phyloP scores from a whole-genome alignment of 2,113 vertebrate species.

The Pseudopodoces humilis region DNA sequence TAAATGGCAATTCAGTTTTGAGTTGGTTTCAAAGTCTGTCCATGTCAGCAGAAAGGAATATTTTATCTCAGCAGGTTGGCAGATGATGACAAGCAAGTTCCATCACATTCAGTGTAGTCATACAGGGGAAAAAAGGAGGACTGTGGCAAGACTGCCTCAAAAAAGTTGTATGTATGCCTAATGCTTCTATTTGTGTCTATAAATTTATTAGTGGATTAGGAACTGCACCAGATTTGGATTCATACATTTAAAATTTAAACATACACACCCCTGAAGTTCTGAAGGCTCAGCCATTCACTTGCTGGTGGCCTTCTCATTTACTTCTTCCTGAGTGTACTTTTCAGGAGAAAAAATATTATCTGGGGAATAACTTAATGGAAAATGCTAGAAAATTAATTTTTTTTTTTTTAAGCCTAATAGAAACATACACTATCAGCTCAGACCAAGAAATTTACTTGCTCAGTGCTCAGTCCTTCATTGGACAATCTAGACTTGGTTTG shows the following conservation, averaged over 20 bases:
- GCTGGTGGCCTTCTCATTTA: not conserved
- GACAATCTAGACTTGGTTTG: not conserved
- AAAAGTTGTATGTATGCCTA: not conserved
- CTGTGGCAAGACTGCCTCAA: not conserved
- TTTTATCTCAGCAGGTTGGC: not conserved
- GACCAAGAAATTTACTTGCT: not conserved
- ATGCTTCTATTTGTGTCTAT: not conserved
- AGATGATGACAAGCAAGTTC: not conserved
- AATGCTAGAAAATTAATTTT: not conserved
- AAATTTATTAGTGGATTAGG: not conserved
- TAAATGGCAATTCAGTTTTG: not conserved
- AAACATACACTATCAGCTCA: not conserved
- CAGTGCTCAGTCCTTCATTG: not conserved
- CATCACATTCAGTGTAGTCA: too few species aligned
- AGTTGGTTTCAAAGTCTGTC: not conserved
- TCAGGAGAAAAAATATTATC: not conserved
- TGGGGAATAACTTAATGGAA: not conserved
- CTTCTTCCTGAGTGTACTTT: not conserved
- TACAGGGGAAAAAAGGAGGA: not conserved
- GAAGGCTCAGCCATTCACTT: not conserved
- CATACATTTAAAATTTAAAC: not conserved
- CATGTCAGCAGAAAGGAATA: not conserved
- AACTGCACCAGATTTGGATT: not conserved
- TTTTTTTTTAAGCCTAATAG: not conserved
- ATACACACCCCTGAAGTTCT: not conserved